Base-by-base conservation (phyloP, 2,797 vertebrate species). In the Propithecus deckenii region DNA sequence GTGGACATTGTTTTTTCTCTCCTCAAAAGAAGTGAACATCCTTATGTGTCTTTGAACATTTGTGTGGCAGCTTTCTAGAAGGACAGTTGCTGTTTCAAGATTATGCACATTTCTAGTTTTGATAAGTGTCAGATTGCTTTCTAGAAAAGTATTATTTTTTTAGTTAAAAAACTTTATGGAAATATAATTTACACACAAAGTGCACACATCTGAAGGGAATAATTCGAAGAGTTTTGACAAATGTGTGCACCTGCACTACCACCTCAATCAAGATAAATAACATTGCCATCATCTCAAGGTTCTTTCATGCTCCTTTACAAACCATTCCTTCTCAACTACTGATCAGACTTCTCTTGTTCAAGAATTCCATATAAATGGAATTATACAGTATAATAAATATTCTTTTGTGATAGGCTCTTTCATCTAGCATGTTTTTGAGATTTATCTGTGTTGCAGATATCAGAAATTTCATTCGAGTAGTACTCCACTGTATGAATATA, bases 121-220 rank as follows among this genome's bases (percentile, higher is more conserved):
- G 86, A 52, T 90, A 61, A 46, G 13, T 87, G 25, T 71, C 52
- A 72, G 4, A 65, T 93, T 86, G 61, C 79, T 89, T 95, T 94
- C 59, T 86, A 48, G 52, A 89, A 95, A 50, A 25, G 1, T 84
- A 69, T 61, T n/a, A 2, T 1, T 69, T 71, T 91, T 96, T 94
- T 7, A 59, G 57, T 61, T 75, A 50, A 55, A 61, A 55, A 95
- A 9, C 83, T 72, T 88, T 57, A 46, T 74, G 69, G 76, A 69
- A 63, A 25, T 75, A 14, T 38, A 71, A 59, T 84, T 96, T 91
- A 65, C 17, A 18, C 50, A 74, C 17, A 86, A 38, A 71, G 83
- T 52, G 52, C 25, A 55, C 46, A 52, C 25, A 14, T 46, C 38
- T 65, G 63, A 84, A 92, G 41, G 83, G 9, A 52, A 3, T 25